These are phyloP conservation scores for Zophobas morio DNA, from an alignment of 1,140 invertebrate genomes.

Conservation along the genomic window DNA sequence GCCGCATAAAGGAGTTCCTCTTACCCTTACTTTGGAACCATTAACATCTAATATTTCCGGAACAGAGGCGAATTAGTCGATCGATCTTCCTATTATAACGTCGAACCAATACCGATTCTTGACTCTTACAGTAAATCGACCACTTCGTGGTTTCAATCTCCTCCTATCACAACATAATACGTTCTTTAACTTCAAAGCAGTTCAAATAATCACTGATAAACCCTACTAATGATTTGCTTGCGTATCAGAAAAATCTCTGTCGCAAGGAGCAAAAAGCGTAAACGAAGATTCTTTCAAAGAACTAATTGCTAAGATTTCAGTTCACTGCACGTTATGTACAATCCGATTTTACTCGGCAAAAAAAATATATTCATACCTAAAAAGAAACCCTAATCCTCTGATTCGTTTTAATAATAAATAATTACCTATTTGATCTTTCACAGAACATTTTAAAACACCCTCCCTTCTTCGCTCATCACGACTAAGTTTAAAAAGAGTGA, in stretches of 20 bases:
- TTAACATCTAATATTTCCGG: constrained; percentile 63
- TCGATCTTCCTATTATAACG: constrained; percentile 57
- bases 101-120: constrained; percentile 41
- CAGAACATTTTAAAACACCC: constrained; percentile 51
- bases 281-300: constrained; percentile 63
- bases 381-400: constrained; percentile 61
- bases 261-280: constrained; percentile 57
- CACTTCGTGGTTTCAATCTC: constrained; percentile 36
- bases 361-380: constrained; percentile 61
- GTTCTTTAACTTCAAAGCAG: constrained; percentile 63
- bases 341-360: constrained; percentile 63
- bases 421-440: constrained; percentile 57
- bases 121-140: constrained; percentile 31
- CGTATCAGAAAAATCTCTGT: constrained; percentile 60
- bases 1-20: constrained; percentile 62
- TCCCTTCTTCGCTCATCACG: constrained; percentile 19
- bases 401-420: constrained; percentile 61
- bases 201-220: constrained; percentile 66
- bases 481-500: constrained; percentile 34
- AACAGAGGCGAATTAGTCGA: constrained; percentile 56
- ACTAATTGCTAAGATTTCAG: constrained; percentile 66
- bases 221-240: constrained; percentile 65
- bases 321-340: constrained; percentile 64
- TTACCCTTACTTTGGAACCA: constrained; percentile 63
- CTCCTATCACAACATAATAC: constrained; percentile 47